Evolutionary conservation across 2,888 invertebrate genomes (phyloP).

Genomic region (Nomada goodeniana): DNA sequence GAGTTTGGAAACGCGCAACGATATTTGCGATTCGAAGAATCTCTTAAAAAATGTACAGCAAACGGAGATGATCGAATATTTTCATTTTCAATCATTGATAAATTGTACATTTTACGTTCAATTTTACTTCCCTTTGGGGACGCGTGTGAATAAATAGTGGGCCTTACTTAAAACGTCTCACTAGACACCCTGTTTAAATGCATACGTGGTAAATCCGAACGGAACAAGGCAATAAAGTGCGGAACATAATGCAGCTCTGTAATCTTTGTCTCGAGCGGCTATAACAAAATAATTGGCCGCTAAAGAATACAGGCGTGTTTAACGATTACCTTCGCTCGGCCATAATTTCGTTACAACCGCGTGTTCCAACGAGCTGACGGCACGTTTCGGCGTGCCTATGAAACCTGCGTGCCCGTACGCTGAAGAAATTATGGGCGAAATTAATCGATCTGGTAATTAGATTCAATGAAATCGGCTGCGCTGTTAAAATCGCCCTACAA

Average conservation of each 20-base stretch:
- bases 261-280: background rate
- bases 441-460: slow-evolving; percentile 41
- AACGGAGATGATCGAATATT: too few relatives aligned
- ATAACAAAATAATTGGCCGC: slow-evolving; percentile 53
- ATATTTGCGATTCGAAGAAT: too few relatives aligned
- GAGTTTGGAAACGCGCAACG: too few relatives aligned
- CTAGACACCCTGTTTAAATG: background rate
- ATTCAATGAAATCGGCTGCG: slow-evolving; percentile 32
- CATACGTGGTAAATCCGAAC: slow-evolving; percentile 35
- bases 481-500: slow-evolving; percentile 6
- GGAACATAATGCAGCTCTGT: slow-evolving; percentile 5
- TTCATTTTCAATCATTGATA: too few relatives aligned
- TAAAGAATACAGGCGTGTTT: slow-evolving; percentile 3
- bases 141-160: too few relatives aligned
- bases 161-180: too few relatives aligned
- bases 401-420: background rate
- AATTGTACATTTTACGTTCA: too few relatives aligned
- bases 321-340: slow-evolving; percentile 2
- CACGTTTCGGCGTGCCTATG: background rate
- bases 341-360: background rate
- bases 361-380: background rate
- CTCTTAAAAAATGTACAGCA: too few relatives aligned
- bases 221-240: slow-evolving; percentile 22
- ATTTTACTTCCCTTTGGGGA: too few relatives aligned
- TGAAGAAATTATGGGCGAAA: slow-evolving; percentile 46